Evolutionary conservation across 2,888 invertebrate genomes (phyloP).

Genomic region (Mythimna vitellina): DNA sequence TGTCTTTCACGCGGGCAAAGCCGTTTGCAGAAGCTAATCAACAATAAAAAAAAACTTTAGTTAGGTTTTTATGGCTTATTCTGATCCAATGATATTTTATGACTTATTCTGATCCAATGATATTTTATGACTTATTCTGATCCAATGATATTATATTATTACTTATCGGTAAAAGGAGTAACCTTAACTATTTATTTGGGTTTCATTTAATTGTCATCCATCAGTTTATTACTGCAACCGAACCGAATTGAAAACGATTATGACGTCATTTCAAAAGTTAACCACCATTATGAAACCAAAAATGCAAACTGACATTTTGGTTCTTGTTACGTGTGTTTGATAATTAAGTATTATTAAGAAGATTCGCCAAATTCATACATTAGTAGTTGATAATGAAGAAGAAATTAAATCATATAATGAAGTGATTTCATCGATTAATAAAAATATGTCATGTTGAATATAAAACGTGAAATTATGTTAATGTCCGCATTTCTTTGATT

Average conservation of each 20-base stretch:
- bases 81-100: no score
- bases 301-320: constrained; percentile 8
- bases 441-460: constrained; percentile 15
- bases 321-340: neutral
- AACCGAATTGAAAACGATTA: neutral
- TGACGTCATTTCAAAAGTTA: neutral
- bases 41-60: no score
- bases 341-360: neutral
- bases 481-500: constrained; percentile 36
- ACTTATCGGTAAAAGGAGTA: no score
- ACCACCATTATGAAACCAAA: neutral
- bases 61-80: no score
- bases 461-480: constrained; percentile 44
- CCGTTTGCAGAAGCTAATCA: no score
- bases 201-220: no score
- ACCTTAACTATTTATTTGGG: no score
- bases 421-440: constrained; percentile 36
- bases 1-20: no score
- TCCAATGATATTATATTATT: no score
- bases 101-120: no score
- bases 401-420: constrained; percentile 28
- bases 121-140: no score
- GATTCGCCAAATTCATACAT: constrained; percentile 22
- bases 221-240: no score
- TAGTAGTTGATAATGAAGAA: constrained; percentile 13